Evolutionary conservation across 2,797 vertebrate genomes (phyloP).

Genomic region (Paratrypauchen microcephalus): DNA sequence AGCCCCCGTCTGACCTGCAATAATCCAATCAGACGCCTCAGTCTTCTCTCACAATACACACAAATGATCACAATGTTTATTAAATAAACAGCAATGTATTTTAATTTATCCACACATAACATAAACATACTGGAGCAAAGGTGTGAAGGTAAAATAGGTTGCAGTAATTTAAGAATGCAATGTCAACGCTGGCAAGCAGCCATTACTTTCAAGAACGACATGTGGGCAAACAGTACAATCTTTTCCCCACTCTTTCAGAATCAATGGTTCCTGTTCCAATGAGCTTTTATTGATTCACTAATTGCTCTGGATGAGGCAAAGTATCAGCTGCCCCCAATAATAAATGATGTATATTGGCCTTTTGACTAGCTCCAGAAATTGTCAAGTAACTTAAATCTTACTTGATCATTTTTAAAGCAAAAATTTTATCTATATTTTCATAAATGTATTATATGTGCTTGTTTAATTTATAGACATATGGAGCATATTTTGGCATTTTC

Average conservation of each 20-base stretch:
- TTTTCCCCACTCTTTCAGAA: constrained; percentile 48
- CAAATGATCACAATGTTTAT: constrained; percentile 33
- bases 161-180: constrained; percentile 16
- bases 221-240: constrained; percentile 64
- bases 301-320: constrained; percentile 68
- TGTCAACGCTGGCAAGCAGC: constrained; percentile 58
- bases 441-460: background rate
- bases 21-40: constrained; percentile 52
- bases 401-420: background rate
- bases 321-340: constrained; percentile 68
- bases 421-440: too few relatives aligned
- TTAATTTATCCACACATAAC: constrained; percentile 5
- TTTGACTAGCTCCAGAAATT: background rate
- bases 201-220: constrained; percentile 62
- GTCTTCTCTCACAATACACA: constrained; percentile 34
- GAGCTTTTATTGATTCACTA: constrained; percentile 76
- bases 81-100: constrained; percentile 17
- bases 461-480: background rate
- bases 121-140: constrained; percentile 34
- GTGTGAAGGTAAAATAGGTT: constrained; percentile 45
- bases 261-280: constrained; percentile 70
- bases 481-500: background rate
- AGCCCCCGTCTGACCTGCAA: constrained; percentile 48
- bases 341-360: constrained; percentile 71
- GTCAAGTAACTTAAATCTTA: background rate